Base-by-base conservation (phyloP, 92 coral and sea anemone genomes). In the Palythoa grandis region DNA sequence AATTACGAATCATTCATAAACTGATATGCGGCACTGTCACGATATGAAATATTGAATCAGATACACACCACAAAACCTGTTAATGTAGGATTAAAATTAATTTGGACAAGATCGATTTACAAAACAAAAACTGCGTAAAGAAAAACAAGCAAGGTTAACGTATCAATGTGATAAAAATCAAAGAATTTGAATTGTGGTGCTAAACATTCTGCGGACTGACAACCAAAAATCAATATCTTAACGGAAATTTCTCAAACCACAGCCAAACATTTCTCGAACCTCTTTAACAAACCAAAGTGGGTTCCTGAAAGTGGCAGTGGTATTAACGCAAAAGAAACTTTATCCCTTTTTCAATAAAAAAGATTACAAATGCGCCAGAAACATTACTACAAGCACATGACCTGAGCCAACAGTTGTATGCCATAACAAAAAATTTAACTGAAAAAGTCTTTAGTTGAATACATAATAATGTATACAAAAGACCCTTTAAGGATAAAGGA, bases 211-310 rank as follows among this genome's bases (percentile, higher is more conserved):
- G 35, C 47, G 16, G 47, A 37, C 14, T 37, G 43, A 19, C 47
- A 69, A 69, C 17, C 74, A 69, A 11, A 25, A 24, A 25, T 2
- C 74, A 80, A 80, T 66, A 80, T 80, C 57, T 58, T 3, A 80
- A 80, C 83, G 83, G 72, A 78, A 78, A 61, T 78, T 38, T 78
- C 56, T 61, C 54, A 56, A 60, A 78, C 35, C 19, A 43, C 50
- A 43, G 50, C 35, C 1, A 43, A 70, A 78, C 39, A 78, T 78
- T 38, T 78, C 39, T 78, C 54, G 72, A 60, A 60, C 37, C 37
- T 61, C n/a, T 19, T 19, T 13, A 63, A 40, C 6, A 50, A 50
- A 38, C 22, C 25, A 19, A 63, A 20, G 9, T 11, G 11, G 20
- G 13, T 24, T 69, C 7, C 25, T 2, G 16, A 69, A 11, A 25